Evolutionary conservation across 2,797 vertebrate genomes (phyloP).

Genomic region (Falco rusticolus): DNA sequence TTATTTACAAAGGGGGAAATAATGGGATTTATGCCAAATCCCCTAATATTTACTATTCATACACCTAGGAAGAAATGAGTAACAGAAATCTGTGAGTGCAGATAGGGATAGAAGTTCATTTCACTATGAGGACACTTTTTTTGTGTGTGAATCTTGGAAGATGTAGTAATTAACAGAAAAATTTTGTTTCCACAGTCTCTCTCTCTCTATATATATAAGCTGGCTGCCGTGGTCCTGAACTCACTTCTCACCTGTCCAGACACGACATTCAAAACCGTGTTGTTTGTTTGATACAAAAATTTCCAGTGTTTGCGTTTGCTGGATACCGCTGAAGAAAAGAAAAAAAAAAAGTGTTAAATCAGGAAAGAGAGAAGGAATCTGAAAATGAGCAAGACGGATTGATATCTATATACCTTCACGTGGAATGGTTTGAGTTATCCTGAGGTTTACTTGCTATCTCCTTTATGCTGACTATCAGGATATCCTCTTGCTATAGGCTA

Average conservation of each 20-base stretch:
- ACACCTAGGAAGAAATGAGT: not conserved
- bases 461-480: not conserved
- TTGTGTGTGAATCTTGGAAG: not conserved
- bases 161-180: not conserved
- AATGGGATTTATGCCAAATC: not conserved
- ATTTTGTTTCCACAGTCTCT: not conserved
- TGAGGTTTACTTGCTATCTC: not conserved
- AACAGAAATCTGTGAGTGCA: not conserved
- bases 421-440: not conserved
- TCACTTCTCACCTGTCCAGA: not conserved
- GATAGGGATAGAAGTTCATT: not conserved
- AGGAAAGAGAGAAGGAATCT: not conserved
- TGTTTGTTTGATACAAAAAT: not conserved
- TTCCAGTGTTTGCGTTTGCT: not conserved
- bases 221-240: not conserved
- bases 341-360: not conserved
- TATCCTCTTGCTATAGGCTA: conserved; percentile 7
- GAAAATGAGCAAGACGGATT: not conserved
- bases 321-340: not conserved
- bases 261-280: not conserved
- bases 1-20: not conserved
- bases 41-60: not conserved
- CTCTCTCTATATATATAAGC: not conserved
- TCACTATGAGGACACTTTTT: not conserved
- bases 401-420: not conserved